phyloP scores from a whole-genome alignment of 2,113 vertebrate genomes.

The Holacanthus passer region DNA sequence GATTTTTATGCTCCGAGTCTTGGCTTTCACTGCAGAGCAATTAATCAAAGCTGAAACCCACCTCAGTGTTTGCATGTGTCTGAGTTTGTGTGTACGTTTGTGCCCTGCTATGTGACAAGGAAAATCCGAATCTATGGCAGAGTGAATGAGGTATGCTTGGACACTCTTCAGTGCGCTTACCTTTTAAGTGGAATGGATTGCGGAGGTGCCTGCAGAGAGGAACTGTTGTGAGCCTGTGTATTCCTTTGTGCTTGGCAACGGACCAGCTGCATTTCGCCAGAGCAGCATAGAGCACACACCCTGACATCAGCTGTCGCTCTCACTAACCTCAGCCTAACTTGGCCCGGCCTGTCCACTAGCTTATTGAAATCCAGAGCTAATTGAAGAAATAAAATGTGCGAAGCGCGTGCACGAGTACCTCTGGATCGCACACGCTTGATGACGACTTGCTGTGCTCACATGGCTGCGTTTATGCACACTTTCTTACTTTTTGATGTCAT shows the following conservation, averaged over 20 bases:
- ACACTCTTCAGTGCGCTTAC: constrained; percentile 45
- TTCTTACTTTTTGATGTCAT: not conserved
- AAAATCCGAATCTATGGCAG: constrained; percentile 2
- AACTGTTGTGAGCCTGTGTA: constrained; percentile 76
- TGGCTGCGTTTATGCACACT: not conserved
- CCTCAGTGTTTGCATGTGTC: constrained; percentile 15
- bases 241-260: constrained; percentile 78
- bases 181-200: constrained; percentile 67
- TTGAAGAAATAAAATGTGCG: constrained; percentile 19
- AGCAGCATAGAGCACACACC: constrained; percentile 71
- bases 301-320: constrained; percentile 82
- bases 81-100: constrained; percentile 1
- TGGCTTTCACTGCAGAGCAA: constrained; percentile 48
- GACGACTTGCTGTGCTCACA: not conserved
- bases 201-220: constrained; percentile 66
- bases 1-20: constrained; percentile 52
- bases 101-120: not conserved
- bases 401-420: not conserved
- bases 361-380: constrained; percentile 42
- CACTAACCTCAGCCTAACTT: constrained; percentile 63
- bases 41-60: constrained; percentile 49
- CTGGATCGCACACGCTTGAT: not conserved
- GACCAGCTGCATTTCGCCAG: constrained; percentile 74
- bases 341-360: constrained; percentile 14
- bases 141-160: constrained; percentile 37